Evolutionary conservation across 1,140 invertebrate genomes (phyloP), one percentile per base, ranked within the genome.

Genomic region (Vollenhovia emeryi): DNA sequence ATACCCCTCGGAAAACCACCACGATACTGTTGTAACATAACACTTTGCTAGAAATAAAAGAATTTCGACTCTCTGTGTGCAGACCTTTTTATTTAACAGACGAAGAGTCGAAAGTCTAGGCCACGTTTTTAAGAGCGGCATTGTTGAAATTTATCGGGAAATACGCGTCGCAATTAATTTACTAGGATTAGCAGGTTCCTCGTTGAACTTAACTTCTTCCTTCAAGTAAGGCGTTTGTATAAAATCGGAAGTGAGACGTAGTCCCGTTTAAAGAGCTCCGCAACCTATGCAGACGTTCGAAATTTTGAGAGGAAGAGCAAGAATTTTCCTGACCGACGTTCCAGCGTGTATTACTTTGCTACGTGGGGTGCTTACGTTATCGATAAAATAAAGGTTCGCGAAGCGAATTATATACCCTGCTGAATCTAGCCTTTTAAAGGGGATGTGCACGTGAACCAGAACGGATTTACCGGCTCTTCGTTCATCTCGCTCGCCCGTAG

Each of bases 341-440:
- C 24, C 30, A 66, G 3, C n/a, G 18, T 33, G 24, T 57, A 82
- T 82, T 82, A 73, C 45, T 50, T 18, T 68, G 18, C n/a, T 33
- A 71, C 33, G n/a, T n/a, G 2, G 48, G 24, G 66, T 30, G 40
- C 66, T 80, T 48, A 43, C 57, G 21, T 80, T 82, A 82, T 82
- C 66, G 66, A 82, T 69, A 82, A 57, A 82, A 82, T 73, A 59
- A 57, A 71, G 66, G 50, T 73, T 82, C 50, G 27, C 78, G 66
- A 30, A 71, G 78, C 66, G 69, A 82, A 57, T 82, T 73, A 73
- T 59, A 82, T 73, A 82, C 66, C 24, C 59, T 71, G 36, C 66
- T 73, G 66, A 73, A 73, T 43, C n/a, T 57, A 80, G 66, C 24
- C 27, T 21, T 82, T 73, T 82, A 73, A 82, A 82, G 66, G 66